Evolutionary conservation across 2,797 vertebrate genomes (phyloP).

Genomic region (Neostethus bicornis): DNA sequence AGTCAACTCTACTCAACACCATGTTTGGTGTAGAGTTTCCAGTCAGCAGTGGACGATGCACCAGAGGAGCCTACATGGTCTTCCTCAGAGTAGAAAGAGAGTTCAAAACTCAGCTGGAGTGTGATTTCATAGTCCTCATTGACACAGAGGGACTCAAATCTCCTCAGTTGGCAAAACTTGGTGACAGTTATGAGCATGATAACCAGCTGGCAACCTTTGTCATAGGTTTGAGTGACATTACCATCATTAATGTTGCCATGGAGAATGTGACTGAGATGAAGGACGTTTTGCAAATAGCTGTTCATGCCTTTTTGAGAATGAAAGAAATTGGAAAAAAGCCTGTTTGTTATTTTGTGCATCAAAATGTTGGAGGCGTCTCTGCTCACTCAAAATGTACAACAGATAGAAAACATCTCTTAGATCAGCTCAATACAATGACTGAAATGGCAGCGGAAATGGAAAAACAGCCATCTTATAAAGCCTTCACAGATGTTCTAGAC

Average conservation of each 20-base stretch:
- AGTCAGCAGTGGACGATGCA: conserved; percentile 57
- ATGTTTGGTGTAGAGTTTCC: conserved; percentile 79
- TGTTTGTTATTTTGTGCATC: conserved; percentile 68
- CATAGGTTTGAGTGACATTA: conserved; percentile 72
- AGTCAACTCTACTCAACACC: conserved; percentile 77
- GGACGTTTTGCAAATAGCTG: conserved; percentile 58
- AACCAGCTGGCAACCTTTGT: conserved; percentile 70
- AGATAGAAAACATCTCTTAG: conserved; percentile 29
- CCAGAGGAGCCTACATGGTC: conserved; percentile 76
- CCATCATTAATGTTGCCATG: conserved; percentile 64
- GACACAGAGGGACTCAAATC: conserved; percentile 74
- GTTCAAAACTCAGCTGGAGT: conserved; percentile 58
- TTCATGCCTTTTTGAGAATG: conserved; percentile 68
- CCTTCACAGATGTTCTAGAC: conserved; percentile 63
- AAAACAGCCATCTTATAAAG: conserved; percentile 39
- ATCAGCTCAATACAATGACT: conserved; percentile 42
- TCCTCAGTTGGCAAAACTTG: conserved; percentile 33
- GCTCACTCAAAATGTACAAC: conserved; percentile 39
- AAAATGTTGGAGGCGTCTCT: conserved; percentile 51
- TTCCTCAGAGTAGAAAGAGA: conserved; percentile 61
- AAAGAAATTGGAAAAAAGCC: conserved; percentile 58
- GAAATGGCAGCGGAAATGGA: conserved; percentile 44
- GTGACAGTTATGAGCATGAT: conserved; percentile 65
- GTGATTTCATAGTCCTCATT: conserved; percentile 73
- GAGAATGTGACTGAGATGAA: conserved; percentile 58